Evolutionary conservation across 2,113 vertebrate species (phyloP).

Genomic region (Pterocles gutturalis): DNA sequence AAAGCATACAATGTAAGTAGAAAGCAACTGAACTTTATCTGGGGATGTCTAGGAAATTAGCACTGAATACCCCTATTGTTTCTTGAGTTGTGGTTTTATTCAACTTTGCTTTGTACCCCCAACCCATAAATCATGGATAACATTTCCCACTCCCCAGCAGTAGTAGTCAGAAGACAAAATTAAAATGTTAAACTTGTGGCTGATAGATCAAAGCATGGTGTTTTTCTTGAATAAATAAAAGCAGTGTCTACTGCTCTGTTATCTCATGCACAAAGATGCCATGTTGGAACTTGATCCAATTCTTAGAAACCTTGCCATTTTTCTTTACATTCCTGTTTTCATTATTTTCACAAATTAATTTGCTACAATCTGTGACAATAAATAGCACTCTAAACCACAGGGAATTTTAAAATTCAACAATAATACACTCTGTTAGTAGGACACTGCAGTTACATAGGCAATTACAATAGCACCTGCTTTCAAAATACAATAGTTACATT

Average conservation of each 20-base stretch:
- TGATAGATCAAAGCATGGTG: neutral
- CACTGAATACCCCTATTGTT: neutral
- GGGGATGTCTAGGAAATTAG: neutral
- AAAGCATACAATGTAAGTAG: neutral
- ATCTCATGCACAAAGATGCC: neutral
- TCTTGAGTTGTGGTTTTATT: neutral
- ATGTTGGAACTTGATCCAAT: neutral
- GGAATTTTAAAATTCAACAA: constrained; percentile 15
- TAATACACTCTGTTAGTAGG: neutral
- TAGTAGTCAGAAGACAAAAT: neutral
- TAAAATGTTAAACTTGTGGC: neutral
- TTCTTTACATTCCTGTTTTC: neutral
- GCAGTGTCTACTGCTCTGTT: neutral
- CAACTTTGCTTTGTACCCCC: neutral
- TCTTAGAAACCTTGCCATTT: neutral
- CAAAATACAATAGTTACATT: neutral
- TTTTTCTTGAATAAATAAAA: neutral
- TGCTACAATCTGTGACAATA: neutral
- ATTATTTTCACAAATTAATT: neutral
- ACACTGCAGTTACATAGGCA: neutral
- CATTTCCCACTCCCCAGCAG: neutral
- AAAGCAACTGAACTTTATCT: neutral
- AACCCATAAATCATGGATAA: neutral
- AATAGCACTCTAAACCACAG: neutral
- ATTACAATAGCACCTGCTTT: constrained; percentile 1